Evolutionary conservation across 2,113 vertebrate genomes (phyloP).

Genomic region (Alosa alosa): DNA sequence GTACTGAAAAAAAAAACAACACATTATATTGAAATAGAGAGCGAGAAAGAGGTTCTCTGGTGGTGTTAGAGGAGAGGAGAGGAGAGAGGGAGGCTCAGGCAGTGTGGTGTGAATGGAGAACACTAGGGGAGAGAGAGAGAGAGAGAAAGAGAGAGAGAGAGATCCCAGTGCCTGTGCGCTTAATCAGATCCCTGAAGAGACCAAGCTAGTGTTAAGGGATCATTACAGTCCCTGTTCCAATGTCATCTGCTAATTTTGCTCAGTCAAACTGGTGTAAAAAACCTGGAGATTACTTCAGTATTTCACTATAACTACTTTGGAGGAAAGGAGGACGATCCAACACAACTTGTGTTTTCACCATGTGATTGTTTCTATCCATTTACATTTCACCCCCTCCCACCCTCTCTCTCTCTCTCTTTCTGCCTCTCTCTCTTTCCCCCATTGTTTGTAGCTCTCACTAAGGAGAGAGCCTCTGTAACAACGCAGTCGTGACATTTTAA

Average conservation of each 20-base stretch:
- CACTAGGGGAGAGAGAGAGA: neutral
- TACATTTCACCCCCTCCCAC: neutral
- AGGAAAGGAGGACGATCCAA: neutral
- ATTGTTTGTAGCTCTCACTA: slow-evolving; percentile 39
- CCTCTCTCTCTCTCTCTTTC: neutral
- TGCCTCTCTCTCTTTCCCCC: neutral
- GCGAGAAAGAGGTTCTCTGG: neutral
- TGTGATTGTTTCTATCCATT: neutral
- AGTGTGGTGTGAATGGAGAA: neutral
- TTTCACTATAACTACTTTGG: neutral
- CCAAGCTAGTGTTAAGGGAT: slow-evolving; percentile 37
- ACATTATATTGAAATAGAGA: neutral
- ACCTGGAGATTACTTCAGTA: slow-evolving; percentile 18
- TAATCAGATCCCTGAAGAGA: slow-evolving; percentile 58
- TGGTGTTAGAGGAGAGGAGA: neutral
- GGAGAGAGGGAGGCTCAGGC: no score
- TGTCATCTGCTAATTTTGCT: slow-evolving; percentile 46
- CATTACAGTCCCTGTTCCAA: slow-evolving; percentile 31
- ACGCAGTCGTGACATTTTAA: slow-evolving; percentile 61
- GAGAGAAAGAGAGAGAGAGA: neutral
- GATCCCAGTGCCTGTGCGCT: slow-evolving; percentile 6
- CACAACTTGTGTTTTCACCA: neutral
- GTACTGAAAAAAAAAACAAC: no score
- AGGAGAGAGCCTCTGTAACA: slow-evolving; percentile 63
- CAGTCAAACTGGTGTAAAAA: slow-evolving; percentile 9